Conservation (phyloP, 2,113 vertebrate genomes). For the Cryptomyrus ogoouensis region DNA sequence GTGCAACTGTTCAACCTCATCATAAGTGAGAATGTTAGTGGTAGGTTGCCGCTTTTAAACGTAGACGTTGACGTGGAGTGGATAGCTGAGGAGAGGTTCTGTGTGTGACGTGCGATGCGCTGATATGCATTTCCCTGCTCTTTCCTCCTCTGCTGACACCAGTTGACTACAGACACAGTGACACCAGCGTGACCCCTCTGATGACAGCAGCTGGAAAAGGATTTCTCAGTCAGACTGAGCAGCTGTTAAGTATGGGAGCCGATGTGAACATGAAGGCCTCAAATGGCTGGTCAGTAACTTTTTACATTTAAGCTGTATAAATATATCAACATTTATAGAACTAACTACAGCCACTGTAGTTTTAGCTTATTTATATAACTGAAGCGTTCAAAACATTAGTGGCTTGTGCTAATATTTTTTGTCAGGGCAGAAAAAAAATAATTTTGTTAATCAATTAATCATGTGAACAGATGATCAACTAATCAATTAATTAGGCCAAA, state of each 20-base stretch:
- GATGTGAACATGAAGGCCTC: conserved; percentile 72
- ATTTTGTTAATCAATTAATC: neutral
- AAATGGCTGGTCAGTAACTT: conserved; percentile 78
- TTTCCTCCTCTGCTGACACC: conserved; percentile 3
- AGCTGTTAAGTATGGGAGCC: conserved; percentile 85
- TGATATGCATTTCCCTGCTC: neutral
- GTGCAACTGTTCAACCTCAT: conserved; percentile 87
- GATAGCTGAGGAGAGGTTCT: neutral
- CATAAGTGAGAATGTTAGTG: conserved; percentile 79
- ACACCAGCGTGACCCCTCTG: conserved; percentile 75
- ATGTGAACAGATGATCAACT: neutral
- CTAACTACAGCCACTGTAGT: neutral
- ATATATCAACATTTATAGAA: neutral
- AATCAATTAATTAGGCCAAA: neutral
- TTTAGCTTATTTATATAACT: neutral
- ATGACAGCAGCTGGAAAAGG: conserved; percentile 87
- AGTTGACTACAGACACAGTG: conserved; percentile 91
- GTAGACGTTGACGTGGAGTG: neutral
- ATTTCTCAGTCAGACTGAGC: conserved; percentile 77
- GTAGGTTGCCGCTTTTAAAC: conserved; percentile 54
- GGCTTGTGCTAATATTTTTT: neutral
- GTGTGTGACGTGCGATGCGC: neutral
- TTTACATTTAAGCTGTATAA: neutral
- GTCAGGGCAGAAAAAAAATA: neutral
- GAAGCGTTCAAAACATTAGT: neutral